Base-by-base conservation (phyloP, 1,140 invertebrate species). In the Hypsibius dujardini region DNA sequence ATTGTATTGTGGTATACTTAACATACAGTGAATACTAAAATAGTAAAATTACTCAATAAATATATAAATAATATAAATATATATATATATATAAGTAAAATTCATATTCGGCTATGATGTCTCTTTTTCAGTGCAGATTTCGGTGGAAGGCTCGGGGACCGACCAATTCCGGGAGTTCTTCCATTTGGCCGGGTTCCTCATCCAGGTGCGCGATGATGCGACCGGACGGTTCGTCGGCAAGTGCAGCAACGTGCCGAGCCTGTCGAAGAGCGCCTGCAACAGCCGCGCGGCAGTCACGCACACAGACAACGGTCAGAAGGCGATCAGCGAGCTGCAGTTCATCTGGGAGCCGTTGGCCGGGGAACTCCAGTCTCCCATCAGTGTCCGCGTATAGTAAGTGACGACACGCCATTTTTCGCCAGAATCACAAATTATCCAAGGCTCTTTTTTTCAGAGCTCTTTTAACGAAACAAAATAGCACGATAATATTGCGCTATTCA, bases 331-430 rank as follows among this genome's bases (percentile, higher is more conserved):
- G 42, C 62, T 67, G 62, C 62, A 67, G 62, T 67, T 67, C 42
- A 42, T 45, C 12, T 67, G 62, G 62, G 62, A 67, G 7, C 62
- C 62, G 12, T n/a, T 12, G 50, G 12, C 12, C 3, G 62, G 42
- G 45, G 62, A 67, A 7, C 12, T 67, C 12, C 12, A 67, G 12
- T 7, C 3, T 15, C 12, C 42, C 12, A 42, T 67, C 62, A 12
- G 45, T 15, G 62, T 67, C 45, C 62, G 62, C 7, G 62, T 67
- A 7, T 67, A 67, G 62, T 67, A 42, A 67, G 62, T 67, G 7
- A 12, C 7, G 7, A 56, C 50, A 7, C 50, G 7, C 7, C n/a
- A 12, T 56, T n/a, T n/a, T 28, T 28, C 28, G 28, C 28, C 28
- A 28, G 28, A 28, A 28, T 28, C 28, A 28, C 28, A 28, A 28